phyloP scores from a whole-genome alignment of 2,888 invertebrate species.

The Glyphotaelius pellucidus region DNA sequence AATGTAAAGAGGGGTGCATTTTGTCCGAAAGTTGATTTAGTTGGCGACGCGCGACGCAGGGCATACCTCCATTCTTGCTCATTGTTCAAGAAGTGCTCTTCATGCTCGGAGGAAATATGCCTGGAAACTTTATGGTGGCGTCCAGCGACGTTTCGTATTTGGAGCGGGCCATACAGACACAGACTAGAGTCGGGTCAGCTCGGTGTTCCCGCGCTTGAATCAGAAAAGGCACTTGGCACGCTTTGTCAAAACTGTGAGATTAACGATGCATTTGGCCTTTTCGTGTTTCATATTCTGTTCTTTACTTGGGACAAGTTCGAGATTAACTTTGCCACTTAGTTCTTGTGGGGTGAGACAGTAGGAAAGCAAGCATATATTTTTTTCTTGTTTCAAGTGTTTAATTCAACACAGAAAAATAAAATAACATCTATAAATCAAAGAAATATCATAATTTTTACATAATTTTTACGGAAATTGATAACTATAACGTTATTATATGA shows the following conservation, averaged over 20 bases:
- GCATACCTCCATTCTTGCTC: constrained; percentile 1
- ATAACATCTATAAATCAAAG: too few species aligned
- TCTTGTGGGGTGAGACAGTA: background rate
- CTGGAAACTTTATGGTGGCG: constrained; percentile 30
- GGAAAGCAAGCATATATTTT: background rate
- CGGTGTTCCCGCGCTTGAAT: background rate
- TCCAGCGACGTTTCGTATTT: constrained; percentile 32
- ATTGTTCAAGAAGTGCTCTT: constrained; percentile 24
- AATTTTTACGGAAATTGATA: too few species aligned
- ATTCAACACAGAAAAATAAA: background rate
- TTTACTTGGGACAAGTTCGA: constrained; percentile 4
- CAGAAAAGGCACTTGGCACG: constrained; percentile 21
- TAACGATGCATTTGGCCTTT: constrained; percentile 5
- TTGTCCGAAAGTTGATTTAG: constrained; percentile 34
- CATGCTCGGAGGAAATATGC: constrained; percentile 35
- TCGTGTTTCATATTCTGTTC: constrained; percentile 10
- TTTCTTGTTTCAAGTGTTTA: background rate
- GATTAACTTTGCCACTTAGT: constrained; percentile 6
- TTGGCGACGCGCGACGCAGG: constrained; percentile 17
- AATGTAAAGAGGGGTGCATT: background rate
- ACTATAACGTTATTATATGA: too few species aligned
- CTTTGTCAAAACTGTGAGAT: constrained; percentile 17
- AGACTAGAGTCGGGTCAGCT: background rate
- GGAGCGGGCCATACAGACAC: constrained; percentile 3
- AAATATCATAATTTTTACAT: too few species aligned